Base-by-base conservation (phyloP, 2,113 vertebrate species). In the Grammomys dolichurus region DNA sequence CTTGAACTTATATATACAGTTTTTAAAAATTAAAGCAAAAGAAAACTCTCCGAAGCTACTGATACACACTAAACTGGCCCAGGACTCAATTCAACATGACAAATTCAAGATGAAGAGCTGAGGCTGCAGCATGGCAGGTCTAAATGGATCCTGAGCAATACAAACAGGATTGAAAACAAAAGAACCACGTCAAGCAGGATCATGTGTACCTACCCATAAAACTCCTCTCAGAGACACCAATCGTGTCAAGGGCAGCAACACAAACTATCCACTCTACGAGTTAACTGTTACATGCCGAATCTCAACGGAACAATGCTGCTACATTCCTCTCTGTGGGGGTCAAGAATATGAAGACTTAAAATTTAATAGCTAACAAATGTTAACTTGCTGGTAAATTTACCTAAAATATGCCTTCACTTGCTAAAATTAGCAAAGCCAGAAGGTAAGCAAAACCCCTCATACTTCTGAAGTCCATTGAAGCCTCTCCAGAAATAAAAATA, bases 351-450 rank as follows among this genome's bases (percentile, higher is more conserved):
- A 75, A 84, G 28, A 43, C n/a, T 60, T 82, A 90, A 72, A 72
- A 89, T 72, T 13, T 17, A 63, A 75, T 73, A 85, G 8, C 43
- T 91, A 85, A 72, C n/a, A 67, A 65, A 51, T 77, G 67, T 9
- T 67, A 88, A 76, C 28, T 28, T 80, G 20, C 63, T 36, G 54
- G 63, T 81, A 72, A 51, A 89, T 36, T 54, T 13, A 82, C 36
- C 73, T 22, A 93, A 58, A 90, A 90, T 63, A 73, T 69, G 91
- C 17, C 33, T 80, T 85, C 33, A 46, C 65, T 77, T 93, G 63
- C 56, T 90, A 65, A 65, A 85, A 89, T 17, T 76, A 63, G 75
- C 69, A 92, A 94, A 93, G 78, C 28, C 22, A 46, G 65, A 96
- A 12, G 67, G 90, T 65, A 88, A 67, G 72, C 31, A 51, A 87